Percentiles rank a stretch among this genome's conserved stretches.
These are phyloP conservation scores for Aphelenchoides fujianensis DNA, from an alignment of 1,140 invertebrate genomes.

Conservation along the genomic window DNA sequence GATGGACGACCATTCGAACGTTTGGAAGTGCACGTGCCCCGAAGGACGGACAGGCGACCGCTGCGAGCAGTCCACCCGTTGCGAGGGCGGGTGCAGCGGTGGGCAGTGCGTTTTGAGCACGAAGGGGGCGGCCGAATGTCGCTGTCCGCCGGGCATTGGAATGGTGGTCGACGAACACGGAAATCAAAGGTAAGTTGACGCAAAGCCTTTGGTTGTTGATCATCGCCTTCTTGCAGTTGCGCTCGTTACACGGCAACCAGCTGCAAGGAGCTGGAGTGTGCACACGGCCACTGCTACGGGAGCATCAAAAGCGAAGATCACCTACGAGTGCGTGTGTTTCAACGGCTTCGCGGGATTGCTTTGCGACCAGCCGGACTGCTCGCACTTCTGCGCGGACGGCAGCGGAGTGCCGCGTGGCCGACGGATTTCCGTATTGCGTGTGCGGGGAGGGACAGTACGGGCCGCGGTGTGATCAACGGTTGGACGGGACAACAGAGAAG, in stretches of 20 bases:
- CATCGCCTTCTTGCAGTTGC: background rate
- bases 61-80: background rate
- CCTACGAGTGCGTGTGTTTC: background rate
- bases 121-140: background rate
- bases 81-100: background rate
- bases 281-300: background rate
- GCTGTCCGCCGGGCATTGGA: background rate
- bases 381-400: background rate
- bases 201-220: too few species aligned
- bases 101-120: background rate
- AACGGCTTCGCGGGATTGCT: background rate
- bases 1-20: background rate
- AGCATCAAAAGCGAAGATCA: background rate
- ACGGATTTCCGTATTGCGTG: background rate
- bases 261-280: background rate
- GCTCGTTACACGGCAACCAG: background rate
- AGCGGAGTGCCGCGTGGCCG: background rate
- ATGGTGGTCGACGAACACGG: background rate
- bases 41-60: background rate
- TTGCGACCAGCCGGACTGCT: background rate
- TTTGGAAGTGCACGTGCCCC: background rate
- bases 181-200: background rate
- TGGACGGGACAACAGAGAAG: background rate
- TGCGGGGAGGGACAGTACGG: background rate
- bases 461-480: background rate